A percentile compares a stretch with the other conserved stretches of the same genome.
Evolutionary conservation across 2,888 invertebrate species (phyloP).

Genomic region (Barypeithes pellucidus): DNA sequence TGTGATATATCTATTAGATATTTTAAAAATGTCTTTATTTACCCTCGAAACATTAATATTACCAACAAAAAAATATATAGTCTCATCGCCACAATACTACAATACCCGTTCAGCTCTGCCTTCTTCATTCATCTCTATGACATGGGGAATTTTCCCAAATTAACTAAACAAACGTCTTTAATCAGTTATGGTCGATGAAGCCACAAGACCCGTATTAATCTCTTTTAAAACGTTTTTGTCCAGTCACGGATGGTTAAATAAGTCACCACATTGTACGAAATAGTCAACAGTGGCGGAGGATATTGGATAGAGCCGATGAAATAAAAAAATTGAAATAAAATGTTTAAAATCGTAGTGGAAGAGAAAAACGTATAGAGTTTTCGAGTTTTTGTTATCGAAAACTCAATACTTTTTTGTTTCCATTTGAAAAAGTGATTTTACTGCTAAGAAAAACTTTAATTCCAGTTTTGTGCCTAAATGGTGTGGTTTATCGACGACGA

Average conservation of each 20-base stretch:
- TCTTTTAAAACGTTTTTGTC: conserved; percentile 43
- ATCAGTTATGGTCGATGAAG: conserved; percentile 31
- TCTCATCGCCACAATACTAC: not conserved
- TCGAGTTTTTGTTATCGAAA: no score
- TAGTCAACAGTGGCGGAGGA: not conserved
- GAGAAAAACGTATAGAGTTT: no score
- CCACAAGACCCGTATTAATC: conserved; percentile 34
- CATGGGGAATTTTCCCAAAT: conserved; percentile 37
- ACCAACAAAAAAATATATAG: not conserved
- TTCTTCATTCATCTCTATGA: conserved; percentile 40
- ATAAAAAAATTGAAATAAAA: no score
- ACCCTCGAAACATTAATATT: not conserved
- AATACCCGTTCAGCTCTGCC: conserved; percentile 12
- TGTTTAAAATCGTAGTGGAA: no score
- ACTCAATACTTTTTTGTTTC: no score
- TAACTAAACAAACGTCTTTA: conserved; percentile 48
- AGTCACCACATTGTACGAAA: conserved; percentile 34
- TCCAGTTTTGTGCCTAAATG: no score
- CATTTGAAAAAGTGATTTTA: no score
- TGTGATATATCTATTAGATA: no score
- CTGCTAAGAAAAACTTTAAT: no score
- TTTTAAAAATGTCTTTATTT: no score
- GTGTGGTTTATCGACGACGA: no score
- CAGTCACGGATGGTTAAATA: conserved; percentile 48
- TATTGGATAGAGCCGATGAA: no score